Evolutionary conservation across 2,113 vertebrate genomes (phyloP).

Genomic region (Melanotaenia duboulayi): DNA sequence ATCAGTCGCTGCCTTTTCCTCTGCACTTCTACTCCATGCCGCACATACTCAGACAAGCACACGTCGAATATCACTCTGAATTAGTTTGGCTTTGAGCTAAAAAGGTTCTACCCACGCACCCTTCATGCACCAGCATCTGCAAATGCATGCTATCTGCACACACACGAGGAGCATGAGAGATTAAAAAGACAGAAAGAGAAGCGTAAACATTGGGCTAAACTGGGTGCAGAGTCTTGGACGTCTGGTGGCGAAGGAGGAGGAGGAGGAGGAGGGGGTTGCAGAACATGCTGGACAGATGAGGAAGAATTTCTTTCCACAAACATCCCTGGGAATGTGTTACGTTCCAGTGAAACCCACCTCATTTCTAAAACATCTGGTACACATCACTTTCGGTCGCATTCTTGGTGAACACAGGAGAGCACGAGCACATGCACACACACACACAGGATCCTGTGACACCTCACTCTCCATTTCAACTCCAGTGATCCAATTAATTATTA

Average conservation of each 20-base stretch:
- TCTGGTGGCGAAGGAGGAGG: background rate
- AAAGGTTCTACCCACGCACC: slow-evolving; percentile 21
- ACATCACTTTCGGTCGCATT: slow-evolving; percentile 63
- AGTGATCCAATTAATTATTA: slow-evolving; percentile 70
- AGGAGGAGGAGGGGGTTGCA: background rate
- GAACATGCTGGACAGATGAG: slow-evolving; percentile 74
- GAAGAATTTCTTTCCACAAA: slow-evolving; percentile 79
- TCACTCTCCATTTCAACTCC: slow-evolving; percentile 32
- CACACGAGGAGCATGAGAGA: background rate
- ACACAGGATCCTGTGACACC: slow-evolving; percentile 19
- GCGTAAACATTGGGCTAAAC: slow-evolving; percentile 23
- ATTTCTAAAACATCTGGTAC: slow-evolving; percentile 83
- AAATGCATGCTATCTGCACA: slow-evolving; percentile 8
- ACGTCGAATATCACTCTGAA: slow-evolving; percentile 41
- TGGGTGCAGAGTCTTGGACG: slow-evolving; percentile 21
- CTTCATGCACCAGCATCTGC: slow-evolving; percentile 5
- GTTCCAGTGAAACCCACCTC: slow-evolving; percentile 81
- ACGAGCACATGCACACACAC: background rate
- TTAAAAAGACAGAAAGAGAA: background rate
- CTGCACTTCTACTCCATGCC: slow-evolving; percentile 10
- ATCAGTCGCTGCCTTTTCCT: slow-evolving; percentile 33
- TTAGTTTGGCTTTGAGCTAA: slow-evolving; percentile 29
- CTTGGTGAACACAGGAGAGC: slow-evolving; percentile 37
- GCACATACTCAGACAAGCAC: slow-evolving; percentile 45
- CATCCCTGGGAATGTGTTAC: slow-evolving; percentile 79